Evolutionary conservation across 2,113 vertebrate species (phyloP).

Genomic region (Dipodomys stephensi): DNA sequence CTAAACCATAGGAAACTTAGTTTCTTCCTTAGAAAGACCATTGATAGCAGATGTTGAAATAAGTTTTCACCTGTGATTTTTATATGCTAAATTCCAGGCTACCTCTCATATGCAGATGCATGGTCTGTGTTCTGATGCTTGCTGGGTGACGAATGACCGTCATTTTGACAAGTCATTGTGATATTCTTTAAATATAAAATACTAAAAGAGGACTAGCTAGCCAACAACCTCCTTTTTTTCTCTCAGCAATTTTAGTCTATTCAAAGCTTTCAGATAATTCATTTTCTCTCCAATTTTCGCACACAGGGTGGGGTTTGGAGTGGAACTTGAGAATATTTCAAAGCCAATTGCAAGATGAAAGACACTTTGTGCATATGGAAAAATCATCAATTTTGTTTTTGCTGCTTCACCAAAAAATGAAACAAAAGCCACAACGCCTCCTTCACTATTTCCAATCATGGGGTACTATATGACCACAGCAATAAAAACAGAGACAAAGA

Average conservation of each 20-base stretch:
- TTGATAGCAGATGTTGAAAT: no score
- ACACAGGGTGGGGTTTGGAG: neutral
- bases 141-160: no score
- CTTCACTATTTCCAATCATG: neutral
- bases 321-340: slow-evolving; percentile 57
- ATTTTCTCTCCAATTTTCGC: slow-evolving; percentile 59
- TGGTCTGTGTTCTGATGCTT: no score
- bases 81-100: no score
- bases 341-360: slow-evolving; percentile 58
- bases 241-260: slow-evolving; percentile 25
- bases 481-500: slow-evolving; percentile 57
- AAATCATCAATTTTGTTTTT: slow-evolving; percentile 69
- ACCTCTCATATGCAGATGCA: no score
- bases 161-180: neutral
- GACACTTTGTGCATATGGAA: slow-evolving; percentile 52
- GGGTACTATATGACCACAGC: neutral
- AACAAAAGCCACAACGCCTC: slow-evolving; percentile 48
- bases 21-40: no score
- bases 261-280: slow-evolving; percentile 47
- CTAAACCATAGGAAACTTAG: no score
- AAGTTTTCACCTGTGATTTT: no score
- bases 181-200: neutral
- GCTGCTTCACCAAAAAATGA: slow-evolving; percentile 57
- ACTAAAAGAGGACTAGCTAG: slow-evolving; percentile 11
- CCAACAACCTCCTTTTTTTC: slow-evolving; percentile 40